Percentiles rank a stretch among this genome's conserved stretches.
phyloP scores from a whole-genome alignment of 2,797 vertebrate species.

The Anguilla obscura region DNA sequence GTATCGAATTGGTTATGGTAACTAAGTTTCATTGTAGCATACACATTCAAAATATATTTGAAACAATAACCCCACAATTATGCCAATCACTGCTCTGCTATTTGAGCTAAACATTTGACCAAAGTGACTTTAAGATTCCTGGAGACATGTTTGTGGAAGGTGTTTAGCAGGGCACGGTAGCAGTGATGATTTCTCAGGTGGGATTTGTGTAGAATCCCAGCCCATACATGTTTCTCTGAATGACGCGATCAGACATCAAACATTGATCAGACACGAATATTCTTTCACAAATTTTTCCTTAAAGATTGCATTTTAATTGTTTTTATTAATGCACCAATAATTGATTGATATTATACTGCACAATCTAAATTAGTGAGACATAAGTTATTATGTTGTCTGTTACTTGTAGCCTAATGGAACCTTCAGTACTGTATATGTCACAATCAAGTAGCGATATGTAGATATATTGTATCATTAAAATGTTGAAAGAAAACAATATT shows the following conservation, averaged over 20 bases:
- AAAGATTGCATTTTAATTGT: background rate
- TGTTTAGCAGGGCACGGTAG: background rate
- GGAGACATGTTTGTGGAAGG: background rate
- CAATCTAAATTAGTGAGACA: background rate
- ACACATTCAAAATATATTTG: background rate
- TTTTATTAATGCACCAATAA: background rate
- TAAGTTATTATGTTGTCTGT: constrained; percentile 29
- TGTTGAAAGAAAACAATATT: constrained; percentile 40
- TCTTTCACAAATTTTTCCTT: background rate
- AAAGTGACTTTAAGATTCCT: background rate
- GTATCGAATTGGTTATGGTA: background rate
- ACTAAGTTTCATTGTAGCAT: background rate
- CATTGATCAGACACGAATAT: background rate
- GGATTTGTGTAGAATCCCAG: background rate
- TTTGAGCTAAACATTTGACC: background rate
- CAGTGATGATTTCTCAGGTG: constrained; percentile 13
- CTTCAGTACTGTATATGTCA: constrained; percentile 56
- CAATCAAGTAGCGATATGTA: constrained; percentile 57
- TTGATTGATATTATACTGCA: background rate
- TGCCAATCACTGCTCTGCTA: background rate
- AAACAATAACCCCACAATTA: background rate
- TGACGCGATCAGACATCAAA: background rate
- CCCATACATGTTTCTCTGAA: background rate
- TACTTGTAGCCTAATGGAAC: constrained; percentile 58
- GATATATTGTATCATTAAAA: constrained; percentile 50